Evolutionary conservation across 2,888 invertebrate genomes (phyloP).

Genomic region (Apamea monoglypha): DNA sequence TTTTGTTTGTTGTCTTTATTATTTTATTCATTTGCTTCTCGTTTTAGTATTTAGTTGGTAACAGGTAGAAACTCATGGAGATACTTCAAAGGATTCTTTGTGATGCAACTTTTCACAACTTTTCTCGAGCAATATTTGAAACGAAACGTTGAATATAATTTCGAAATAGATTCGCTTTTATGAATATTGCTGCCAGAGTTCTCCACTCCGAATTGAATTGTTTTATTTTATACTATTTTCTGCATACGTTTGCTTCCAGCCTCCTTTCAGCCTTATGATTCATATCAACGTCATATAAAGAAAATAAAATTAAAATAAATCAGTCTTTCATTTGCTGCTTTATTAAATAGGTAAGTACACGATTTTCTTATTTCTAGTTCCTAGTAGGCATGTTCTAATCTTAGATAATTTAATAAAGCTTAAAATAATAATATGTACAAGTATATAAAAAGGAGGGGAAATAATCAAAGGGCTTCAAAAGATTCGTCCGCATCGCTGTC

Average conservation of each 20-base stretch:
- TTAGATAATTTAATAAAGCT: no score
- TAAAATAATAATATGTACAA: no score
- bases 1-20: no score
- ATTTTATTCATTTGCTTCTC: not conserved
- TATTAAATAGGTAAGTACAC: no score
- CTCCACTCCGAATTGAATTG: constrained; percentile 26
- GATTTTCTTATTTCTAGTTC: not conserved
- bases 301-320: no score
- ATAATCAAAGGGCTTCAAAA: no score
- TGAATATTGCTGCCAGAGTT: constrained; percentile 45
- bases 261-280: not conserved
- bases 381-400: no score
- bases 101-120: constrained; percentile 37
- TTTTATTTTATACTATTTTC: constrained; percentile 1
- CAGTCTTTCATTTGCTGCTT: no score
- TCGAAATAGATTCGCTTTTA: constrained; percentile 38
- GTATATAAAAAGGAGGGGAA: no score
- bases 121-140: constrained; percentile 44
- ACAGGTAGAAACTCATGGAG: constrained; percentile 8
- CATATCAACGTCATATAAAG: not conserved
- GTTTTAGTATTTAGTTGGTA: constrained; percentile 9
- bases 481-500: no score
- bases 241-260: not conserved
- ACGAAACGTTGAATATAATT: constrained; percentile 24
- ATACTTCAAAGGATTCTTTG: constrained; percentile 45